Evolutionary conservation across 2,888 invertebrate species (phyloP).

Genomic region (Gymnocheta viridis): DNA sequence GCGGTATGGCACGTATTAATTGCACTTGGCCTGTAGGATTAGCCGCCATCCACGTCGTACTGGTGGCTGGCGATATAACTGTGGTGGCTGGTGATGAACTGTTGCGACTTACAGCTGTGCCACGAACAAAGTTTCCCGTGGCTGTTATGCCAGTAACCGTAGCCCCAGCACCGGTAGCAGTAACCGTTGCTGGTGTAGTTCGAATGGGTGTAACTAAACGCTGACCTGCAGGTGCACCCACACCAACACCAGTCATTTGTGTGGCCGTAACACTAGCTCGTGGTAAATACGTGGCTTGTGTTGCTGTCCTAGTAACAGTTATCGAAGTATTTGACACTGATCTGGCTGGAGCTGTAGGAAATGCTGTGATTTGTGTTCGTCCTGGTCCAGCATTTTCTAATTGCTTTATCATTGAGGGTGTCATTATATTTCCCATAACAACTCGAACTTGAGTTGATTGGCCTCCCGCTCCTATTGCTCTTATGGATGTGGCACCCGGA

Average conservation of each 20-base stretch:
- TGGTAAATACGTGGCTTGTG: slow-evolving; percentile 80
- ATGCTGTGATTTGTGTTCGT: slow-evolving; percentile 81
- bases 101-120: slow-evolving; percentile 75
- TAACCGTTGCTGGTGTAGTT: slow-evolving; percentile 75
- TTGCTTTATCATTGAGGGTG: slow-evolving; percentile 84
- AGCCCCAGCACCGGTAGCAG: slow-evolving; percentile 73
- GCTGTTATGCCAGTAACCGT: slow-evolving; percentile 75
- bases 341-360: slow-evolving; percentile 77
- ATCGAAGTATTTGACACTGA: slow-evolving; percentile 82
- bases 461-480: slow-evolving; percentile 77
- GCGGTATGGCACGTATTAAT: slow-evolving; percentile 80
- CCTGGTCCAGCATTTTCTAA: slow-evolving; percentile 79
- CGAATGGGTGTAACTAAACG: slow-evolving; percentile 79
- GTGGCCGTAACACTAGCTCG: slow-evolving; percentile 80
- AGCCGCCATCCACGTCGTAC: slow-evolving; percentile 81
- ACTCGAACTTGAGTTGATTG: slow-evolving; percentile 81
- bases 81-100: slow-evolving; percentile 79
- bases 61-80: slow-evolving; percentile 80
- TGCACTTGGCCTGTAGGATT: slow-evolving; percentile 80
- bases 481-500: slow-evolving; percentile 78
- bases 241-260: slow-evolving; percentile 76
- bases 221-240: slow-evolving; percentile 75
- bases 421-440: slow-evolving; percentile 81
- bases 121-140: slow-evolving; percentile 79
- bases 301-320: slow-evolving; percentile 80